phyloP scores from a whole-genome alignment of 1,140 invertebrate species.

The Sesamia nonagrioides region DNA sequence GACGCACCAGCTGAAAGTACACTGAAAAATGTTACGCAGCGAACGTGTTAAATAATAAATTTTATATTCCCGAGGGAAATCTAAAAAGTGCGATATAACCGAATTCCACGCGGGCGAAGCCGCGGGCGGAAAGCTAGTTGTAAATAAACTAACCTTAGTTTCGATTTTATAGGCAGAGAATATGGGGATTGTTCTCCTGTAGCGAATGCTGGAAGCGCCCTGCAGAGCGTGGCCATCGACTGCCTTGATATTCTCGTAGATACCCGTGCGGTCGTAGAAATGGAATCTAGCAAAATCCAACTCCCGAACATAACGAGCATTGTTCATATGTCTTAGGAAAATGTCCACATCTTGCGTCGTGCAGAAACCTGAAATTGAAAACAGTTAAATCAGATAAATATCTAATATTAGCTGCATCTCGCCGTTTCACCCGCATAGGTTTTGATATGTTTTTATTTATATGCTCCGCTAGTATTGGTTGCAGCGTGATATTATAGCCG shows the following conservation, averaged over 20 bases:
- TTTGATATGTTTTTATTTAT: no score
- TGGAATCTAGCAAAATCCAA: conserved; percentile 94
- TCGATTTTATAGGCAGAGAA: conserved; percentile 92
- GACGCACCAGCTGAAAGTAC: no score
- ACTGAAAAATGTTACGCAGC: no score
- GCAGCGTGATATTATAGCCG: no score
- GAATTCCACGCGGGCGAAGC: no score
- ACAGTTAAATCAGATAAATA: not conserved
- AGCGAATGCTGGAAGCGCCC: conserved; percentile 92
- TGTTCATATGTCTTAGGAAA: conserved; percentile 95
- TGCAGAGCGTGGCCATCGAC: conserved; percentile 90
- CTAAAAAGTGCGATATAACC: no score
- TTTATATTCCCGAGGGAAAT: no score
- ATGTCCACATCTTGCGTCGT: conserved; percentile 94
- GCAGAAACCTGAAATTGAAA: conserved; percentile 89
- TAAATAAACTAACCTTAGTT: conserved; percentile 88
- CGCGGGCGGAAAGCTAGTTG: no score
- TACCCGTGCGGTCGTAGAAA: conserved; percentile 91
- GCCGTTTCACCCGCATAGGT: no score
- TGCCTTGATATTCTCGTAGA: conserved; percentile 89
- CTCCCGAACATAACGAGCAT: conserved; percentile 93
- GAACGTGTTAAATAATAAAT: no score
- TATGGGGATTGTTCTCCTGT: conserved; percentile 92
- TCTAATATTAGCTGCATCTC: no score
- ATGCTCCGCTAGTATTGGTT: no score